phyloP scores from a whole-genome alignment of 2,888 invertebrate genomes.

The Lasioglossum vierecki region DNA sequence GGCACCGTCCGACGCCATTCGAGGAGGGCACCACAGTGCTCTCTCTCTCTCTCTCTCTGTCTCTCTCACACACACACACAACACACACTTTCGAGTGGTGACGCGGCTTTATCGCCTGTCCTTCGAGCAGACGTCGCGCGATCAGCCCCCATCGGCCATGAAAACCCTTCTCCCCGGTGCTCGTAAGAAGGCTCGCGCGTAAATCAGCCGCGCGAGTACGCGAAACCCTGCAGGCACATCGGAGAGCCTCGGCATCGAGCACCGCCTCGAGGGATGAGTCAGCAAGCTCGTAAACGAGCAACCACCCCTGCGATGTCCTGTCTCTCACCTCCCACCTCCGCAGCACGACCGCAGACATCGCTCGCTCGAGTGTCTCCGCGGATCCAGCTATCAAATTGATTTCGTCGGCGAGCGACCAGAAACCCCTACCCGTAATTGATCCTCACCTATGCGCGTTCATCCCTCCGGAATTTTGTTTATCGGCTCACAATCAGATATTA shows the following conservation, averaged over 20 bases:
- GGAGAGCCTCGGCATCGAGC: background rate
- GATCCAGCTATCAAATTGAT: constrained; percentile 42
- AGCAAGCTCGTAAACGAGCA: constrained; percentile 46
- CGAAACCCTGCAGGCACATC: background rate
- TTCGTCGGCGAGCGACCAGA: constrained; percentile 1
- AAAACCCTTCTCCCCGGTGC: constrained; percentile 32
- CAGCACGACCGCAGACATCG: constrained; percentile 3
- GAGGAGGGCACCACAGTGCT: background rate
- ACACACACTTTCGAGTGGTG: constrained; percentile 7
- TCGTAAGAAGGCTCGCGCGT: constrained; percentile 39
- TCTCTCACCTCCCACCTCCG: background rate
- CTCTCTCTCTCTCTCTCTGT: background rate
- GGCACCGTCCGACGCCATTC: constrained; percentile 47
- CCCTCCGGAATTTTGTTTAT: background rate
- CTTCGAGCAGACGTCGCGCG: constrained; percentile 27
- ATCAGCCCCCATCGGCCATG: constrained; percentile 31
- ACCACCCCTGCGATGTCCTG: constrained; percentile 31
- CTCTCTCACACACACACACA: background rate
- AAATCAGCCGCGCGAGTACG: constrained; percentile 39
- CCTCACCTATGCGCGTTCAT: background rate
- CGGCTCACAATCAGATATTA: background rate
- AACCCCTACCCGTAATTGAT: background rate
- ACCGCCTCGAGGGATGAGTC: constrained; percentile 35
- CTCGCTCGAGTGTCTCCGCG: constrained; percentile 30
- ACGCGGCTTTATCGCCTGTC: constrained; percentile 46